Evolutionary conservation across 2,888 invertebrate genomes (phyloP).

Genomic region (Eupithecia dodoneata): DNA sequence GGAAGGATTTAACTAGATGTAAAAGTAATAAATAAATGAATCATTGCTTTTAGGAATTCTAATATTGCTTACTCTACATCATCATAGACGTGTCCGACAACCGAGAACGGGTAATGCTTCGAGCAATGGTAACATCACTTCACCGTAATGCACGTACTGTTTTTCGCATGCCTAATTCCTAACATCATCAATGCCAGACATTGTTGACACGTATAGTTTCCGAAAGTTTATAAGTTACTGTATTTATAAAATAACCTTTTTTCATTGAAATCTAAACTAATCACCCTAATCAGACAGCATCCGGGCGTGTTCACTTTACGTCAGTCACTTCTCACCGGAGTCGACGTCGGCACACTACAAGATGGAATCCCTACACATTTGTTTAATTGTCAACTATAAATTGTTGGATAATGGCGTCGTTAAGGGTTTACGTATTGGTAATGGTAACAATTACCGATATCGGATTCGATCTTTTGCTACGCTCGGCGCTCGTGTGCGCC

Average conservation of each 20-base stretch:
- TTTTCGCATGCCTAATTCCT: no score
- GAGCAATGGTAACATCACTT: no score
- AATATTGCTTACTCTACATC: no score
- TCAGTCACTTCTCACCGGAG: slow-evolving; percentile 66
- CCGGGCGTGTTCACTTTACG: slow-evolving; percentile 65
- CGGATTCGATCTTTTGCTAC: slow-evolving; percentile 63
- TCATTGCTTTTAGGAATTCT: no score
- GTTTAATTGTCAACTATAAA: slow-evolving; percentile 62
- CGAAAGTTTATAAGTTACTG: no score
- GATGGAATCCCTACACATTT: slow-evolving; percentile 55
- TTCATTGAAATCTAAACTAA: slow-evolving; percentile 58
- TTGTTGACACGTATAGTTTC: not conserved
- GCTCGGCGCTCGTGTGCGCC: slow-evolving; percentile 40
- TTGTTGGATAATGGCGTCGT: slow-evolving; percentile 60
- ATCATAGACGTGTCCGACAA: no score
- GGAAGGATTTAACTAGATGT: no score
- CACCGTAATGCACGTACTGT: no score
- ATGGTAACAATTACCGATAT: slow-evolving; percentile 59
- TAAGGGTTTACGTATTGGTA: slow-evolving; percentile 57
- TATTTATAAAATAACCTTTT: slow-evolving; percentile 11
- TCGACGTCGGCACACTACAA: slow-evolving; percentile 53
- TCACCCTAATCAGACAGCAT: slow-evolving; percentile 62
- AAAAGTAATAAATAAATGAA: no score
- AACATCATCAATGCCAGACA: not conserved
- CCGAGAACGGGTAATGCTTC: no score